These are phyloP conservation scores for Taxidea taxus DNA, from an alignment of 2,113 vertebrate species.

Conservation along the genomic window DNA sequence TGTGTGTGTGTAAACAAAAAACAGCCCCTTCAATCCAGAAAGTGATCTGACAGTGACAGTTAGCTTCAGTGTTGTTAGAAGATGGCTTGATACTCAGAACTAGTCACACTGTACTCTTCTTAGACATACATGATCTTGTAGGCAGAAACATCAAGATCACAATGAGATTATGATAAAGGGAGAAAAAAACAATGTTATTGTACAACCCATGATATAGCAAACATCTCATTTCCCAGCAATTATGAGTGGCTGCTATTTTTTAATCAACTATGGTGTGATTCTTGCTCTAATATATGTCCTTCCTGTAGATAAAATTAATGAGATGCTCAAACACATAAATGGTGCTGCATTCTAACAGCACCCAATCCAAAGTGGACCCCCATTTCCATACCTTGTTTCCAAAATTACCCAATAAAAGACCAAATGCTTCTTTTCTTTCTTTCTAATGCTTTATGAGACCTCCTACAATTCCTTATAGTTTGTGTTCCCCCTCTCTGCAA, in stretches of 20 bases:
- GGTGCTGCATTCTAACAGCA: neutral
- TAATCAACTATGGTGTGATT: neutral
- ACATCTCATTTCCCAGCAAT: neutral
- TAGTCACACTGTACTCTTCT: neutral
- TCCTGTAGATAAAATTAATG: neutral
- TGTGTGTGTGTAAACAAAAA: neutral
- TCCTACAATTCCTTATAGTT: neutral
- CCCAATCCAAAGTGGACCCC: neutral
- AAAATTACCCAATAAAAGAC: neutral
- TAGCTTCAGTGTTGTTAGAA: neutral
- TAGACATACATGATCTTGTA: neutral
- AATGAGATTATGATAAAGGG: neutral
- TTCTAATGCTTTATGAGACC: neutral
- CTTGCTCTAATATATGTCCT: neutral
- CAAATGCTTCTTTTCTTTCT: too few species aligned
- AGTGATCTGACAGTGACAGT: neutral
- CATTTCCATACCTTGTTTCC: neutral
- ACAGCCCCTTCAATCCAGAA: rapidly evolving
- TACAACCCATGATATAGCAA: neutral
- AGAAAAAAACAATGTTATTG: neutral
- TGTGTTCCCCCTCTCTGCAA: neutral
- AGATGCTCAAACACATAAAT: neutral
- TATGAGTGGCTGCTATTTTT: neutral
- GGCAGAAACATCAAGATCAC: neutral
- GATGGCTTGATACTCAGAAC: neutral